Base-by-base conservation (phyloP, 37 sponge, comb jelly and placozoan species). In the Diacarnus erythraeanus region DNA sequence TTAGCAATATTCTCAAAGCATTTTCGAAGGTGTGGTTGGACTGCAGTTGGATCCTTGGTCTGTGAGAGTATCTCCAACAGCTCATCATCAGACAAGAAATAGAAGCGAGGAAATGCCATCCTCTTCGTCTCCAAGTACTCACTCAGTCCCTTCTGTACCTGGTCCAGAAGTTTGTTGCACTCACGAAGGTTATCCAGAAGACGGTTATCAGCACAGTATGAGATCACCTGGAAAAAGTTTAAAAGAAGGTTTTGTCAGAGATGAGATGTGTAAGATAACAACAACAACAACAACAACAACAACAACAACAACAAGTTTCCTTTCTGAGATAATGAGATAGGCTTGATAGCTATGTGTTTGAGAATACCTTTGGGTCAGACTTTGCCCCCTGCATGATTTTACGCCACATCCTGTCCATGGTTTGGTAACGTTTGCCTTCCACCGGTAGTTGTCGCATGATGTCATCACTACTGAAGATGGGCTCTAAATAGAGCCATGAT, bases 21-120 rank as follows among this genome's bases (percentile, higher is more conserved):
- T 79, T 98, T 98, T 75, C 95, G 94, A 69, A 98, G 92, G 74
- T 98, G 99, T 64, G 99, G 99, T 77, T 98, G 99, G n/a, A 98
- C 99, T 36, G 96, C 96, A 40, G 99, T 98, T 27, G 99, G 99
- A 83, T 98, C 95, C 74, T 98, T 98, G 66, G 99, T 98, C 88
- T 98, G 96, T 18, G 99, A 98, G 60, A 98, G 85, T 44, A 98
- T 98, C 93, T 98, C 97, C 78, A 98, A 66, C 37, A 98, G 85
- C 82, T 98, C 99, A 58, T 98, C 99, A 84, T 98, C 97, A 38
- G 99, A 98, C 42, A 98, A 79, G 89, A 98, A 98, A 87, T 94
- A 98, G 91, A 98, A 98, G n/a, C 88, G 72, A 25, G 99, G 96
- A 79, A 98, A 98, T 56, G 94, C 90, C n/a, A 83, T 78, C 37